Evolutionary conservation across 2,888 invertebrate species (phyloP).

Genomic region (Tetramorium bicarinatum): DNA sequence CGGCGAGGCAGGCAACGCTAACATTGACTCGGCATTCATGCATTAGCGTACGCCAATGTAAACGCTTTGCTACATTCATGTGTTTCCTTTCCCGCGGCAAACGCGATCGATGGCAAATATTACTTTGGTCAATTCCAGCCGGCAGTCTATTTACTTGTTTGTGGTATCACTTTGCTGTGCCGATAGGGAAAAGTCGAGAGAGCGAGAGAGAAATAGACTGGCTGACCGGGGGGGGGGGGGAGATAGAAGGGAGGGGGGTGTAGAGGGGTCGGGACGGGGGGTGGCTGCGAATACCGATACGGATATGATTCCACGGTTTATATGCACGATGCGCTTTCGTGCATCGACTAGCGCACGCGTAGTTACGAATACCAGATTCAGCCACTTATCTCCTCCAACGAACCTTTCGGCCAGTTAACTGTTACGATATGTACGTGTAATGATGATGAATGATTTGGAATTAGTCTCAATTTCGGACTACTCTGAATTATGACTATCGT

Average conservation of each 20-base stretch:
- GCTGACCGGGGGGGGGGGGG: background rate
- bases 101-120: slow-evolving; percentile 70
- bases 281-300: slow-evolving; percentile 18
- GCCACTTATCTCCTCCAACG: slow-evolving; percentile 41
- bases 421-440: slow-evolving; percentile 29
- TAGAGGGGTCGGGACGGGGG: no score
- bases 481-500: slow-evolving; percentile 4
- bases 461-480: slow-evolving; percentile 39
- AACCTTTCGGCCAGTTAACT: slow-evolving; percentile 41
- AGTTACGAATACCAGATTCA: slow-evolving; percentile 37
- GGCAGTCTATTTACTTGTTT: slow-evolving; percentile 73
- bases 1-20: slow-evolving; percentile 46
- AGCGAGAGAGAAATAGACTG: background rate
- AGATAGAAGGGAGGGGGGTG: background rate
- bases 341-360: slow-evolving; percentile 43
- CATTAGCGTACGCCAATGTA: slow-evolving; percentile 70
- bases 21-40: slow-evolving; percentile 74
- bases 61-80: slow-evolving; percentile 63
- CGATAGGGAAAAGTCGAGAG: slow-evolving; percentile 50
- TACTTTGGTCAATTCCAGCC: slow-evolving; percentile 68
- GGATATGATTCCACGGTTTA: slow-evolving; percentile 27
- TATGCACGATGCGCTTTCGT: slow-evolving; percentile 36
- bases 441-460: slow-evolving; percentile 32
- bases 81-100: slow-evolving; percentile 59
- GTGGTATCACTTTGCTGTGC: slow-evolving; percentile 70